Evolutionary conservation across 2,113 vertebrate genomes (phyloP).

Genomic region (Pterophyllum scalare): DNA sequence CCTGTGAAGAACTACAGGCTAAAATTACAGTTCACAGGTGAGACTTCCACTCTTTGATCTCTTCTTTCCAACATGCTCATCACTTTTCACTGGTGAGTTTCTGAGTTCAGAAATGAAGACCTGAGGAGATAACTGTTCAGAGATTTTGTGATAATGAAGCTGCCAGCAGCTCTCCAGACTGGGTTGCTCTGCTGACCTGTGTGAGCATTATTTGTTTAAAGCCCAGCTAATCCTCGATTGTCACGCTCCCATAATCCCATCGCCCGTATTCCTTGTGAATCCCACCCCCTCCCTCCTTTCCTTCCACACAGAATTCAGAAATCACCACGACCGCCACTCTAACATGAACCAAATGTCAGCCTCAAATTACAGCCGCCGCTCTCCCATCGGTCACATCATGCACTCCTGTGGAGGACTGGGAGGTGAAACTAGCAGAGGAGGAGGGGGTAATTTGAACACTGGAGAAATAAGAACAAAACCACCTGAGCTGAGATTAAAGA

Average conservation of each 20-base stretch:
- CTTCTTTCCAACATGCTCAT: background rate
- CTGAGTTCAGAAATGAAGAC: background rate
- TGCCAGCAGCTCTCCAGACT: background rate
- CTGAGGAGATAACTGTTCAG: background rate
- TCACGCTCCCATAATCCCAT: constrained; percentile 66
- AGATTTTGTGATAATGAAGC: constrained; percentile 10
- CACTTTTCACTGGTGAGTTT: background rate
- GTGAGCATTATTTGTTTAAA: constrained; percentile 57
- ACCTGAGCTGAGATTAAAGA: background rate
- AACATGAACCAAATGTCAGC: constrained; percentile 75
- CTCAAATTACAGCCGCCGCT: constrained; percentile 13
- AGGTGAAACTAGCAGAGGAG: background rate
- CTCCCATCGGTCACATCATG: background rate
- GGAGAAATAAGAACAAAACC: background rate
- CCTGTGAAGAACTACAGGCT: background rate
- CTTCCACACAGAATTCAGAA: constrained; percentile 36
- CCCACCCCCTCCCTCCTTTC: constrained; percentile 1
- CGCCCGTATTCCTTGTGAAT: background rate
- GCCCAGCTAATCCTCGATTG: constrained; percentile 55
- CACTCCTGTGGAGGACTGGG: background rate
- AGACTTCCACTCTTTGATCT: background rate
- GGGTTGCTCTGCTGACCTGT: constrained; percentile 42
- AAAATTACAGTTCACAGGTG: background rate
- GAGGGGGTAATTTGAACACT: background rate
- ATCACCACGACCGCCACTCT: constrained; percentile 69